Percentiles rank a stretch among this genome's conserved stretches.
phyloP scores from a whole-genome alignment of 2,113 vertebrate species.

The Alligator sinensis region DNA sequence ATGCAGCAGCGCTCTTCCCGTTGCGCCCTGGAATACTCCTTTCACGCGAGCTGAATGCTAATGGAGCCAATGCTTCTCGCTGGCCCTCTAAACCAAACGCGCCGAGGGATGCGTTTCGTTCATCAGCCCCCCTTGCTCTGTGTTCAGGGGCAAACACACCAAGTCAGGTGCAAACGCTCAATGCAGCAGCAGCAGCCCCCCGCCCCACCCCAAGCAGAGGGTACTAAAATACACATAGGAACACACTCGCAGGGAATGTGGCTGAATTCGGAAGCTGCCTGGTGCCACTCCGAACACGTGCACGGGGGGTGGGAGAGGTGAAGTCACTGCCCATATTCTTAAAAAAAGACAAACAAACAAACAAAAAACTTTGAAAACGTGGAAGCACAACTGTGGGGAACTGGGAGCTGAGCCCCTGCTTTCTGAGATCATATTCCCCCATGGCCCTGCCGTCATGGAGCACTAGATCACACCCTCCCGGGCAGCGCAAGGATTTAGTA shows the following conservation, averaged over 20 bases:
- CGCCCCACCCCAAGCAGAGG: neutral
- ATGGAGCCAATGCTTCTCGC: constrained; percentile 21
- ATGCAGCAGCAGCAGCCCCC: neutral
- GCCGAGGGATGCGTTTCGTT: constrained; percentile 3
- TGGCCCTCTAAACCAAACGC: constrained; percentile 7
- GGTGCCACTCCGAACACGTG: neutral
- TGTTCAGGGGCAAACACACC: neutral
- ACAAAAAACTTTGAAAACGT: neutral
- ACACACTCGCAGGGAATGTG: neutral
- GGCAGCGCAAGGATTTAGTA: neutral
- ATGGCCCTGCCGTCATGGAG: neutral
- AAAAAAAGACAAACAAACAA: neutral
- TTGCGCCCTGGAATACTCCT: neutral
- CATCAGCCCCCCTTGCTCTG: neutral
- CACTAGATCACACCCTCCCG: neutral
- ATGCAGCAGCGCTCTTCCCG: accelerated
- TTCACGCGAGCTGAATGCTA: constrained; percentile 54
- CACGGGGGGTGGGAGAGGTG: neutral
- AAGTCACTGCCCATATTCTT: neutral
- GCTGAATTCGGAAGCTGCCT: neutral
- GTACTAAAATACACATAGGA: neutral
- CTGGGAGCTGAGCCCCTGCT: neutral
- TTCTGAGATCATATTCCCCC: neutral
- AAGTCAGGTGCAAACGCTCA: neutral
- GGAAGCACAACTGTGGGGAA: neutral